phyloP scores from a whole-genome alignment of 2,888 invertebrate genomes.

The Ceriagrion tenellum region DNA sequence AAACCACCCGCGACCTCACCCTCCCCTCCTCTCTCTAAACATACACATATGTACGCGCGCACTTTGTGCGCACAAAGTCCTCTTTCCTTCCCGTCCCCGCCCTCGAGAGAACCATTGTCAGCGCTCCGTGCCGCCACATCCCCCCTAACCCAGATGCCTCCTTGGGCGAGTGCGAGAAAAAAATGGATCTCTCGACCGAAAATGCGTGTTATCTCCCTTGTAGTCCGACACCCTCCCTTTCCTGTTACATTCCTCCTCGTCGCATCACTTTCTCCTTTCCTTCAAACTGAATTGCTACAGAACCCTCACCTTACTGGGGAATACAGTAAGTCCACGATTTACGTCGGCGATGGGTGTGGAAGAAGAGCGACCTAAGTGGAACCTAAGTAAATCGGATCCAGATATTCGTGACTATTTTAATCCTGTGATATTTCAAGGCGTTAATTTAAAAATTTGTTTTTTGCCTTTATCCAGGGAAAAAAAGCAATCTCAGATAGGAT shows the following conservation, averaged over 20 bases:
- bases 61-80: not conserved
- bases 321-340: no score
- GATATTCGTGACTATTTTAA: no score
- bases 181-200: not conserved
- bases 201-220: constrained; percentile 9
- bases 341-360: no score
- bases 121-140: not conserved
- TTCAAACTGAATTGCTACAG: no score
- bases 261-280: not conserved
- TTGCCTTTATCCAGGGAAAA: no score
- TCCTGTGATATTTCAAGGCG: no score
- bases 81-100: not conserved
- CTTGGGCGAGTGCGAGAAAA: not conserved
- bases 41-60: not conserved
- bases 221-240: not conserved
- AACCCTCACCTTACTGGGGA: no score
- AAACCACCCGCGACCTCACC: not conserved
- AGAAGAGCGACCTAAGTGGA: no score
- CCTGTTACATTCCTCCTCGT: not conserved
- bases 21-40: not conserved
- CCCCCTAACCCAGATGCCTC: not conserved
- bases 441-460: no score
- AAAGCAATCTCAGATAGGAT: no score
- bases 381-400: no score
- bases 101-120: not conserved